These are phyloP conservation scores for Ophion obscuratus DNA, from an alignment of 2,888 invertebrate genomes.

Conservation along the genomic window DNA sequence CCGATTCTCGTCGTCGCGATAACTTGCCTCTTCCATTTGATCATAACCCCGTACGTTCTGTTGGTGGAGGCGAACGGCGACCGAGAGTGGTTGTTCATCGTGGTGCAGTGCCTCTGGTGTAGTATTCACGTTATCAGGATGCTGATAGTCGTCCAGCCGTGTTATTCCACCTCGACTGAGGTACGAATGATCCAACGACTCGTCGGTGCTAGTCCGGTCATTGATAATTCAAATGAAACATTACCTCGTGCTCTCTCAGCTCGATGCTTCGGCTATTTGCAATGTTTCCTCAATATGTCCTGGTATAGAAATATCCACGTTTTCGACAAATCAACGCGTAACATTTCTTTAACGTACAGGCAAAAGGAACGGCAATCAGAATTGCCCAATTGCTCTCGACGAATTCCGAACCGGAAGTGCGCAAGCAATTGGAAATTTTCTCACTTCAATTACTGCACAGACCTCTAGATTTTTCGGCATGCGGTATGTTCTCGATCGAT, in stretches of 20 bases:
- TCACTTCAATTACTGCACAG: conserved; percentile 86
- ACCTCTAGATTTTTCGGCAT: conserved; percentile 86
- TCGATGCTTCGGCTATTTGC: too few species aligned
- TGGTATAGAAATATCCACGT: too few species aligned
- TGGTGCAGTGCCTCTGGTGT: conserved; percentile 86
- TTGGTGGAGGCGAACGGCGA: conserved; percentile 86
- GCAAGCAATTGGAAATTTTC: conserved; percentile 86
- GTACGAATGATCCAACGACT: conserved; percentile 76
- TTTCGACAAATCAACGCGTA: not conserved
- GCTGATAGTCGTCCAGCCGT: conserved; percentile 87
- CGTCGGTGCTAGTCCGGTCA: too few species aligned
- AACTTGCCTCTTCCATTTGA: conserved; percentile 86
- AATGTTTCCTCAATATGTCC: too few species aligned
- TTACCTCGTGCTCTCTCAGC: too few species aligned
- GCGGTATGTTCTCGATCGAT: conserved; percentile 86
- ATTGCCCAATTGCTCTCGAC: conserved; percentile 84
- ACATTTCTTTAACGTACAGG: conserved; percentile 78
- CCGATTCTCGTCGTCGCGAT: conserved; percentile 86
- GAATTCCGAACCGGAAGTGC: conserved; percentile 79
- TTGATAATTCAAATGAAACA: too few species aligned
- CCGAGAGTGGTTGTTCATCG: conserved; percentile 85
- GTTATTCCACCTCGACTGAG: conserved; percentile 86
- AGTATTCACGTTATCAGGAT: conserved; percentile 85
- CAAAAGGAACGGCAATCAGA: conserved; percentile 84
- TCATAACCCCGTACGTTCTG: conserved; percentile 87